These are phyloP conservation scores for Vandiemenella viatica DNA, from an alignment of 2,888 invertebrate genomes.

Conservation along the genomic window DNA sequence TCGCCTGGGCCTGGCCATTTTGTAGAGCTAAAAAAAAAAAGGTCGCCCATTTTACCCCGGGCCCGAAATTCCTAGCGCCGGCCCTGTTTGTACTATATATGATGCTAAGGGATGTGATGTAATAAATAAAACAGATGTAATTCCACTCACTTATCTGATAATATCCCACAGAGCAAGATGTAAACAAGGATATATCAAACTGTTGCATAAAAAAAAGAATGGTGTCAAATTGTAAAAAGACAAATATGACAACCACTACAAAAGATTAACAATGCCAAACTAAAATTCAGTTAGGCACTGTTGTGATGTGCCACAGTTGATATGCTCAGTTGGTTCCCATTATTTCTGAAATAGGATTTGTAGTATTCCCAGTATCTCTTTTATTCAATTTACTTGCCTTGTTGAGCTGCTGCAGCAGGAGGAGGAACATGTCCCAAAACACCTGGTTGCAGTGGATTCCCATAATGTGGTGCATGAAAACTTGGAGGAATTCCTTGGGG, in stretches of 20 bases:
- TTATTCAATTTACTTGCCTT: constrained; percentile 19
- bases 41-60: no score
- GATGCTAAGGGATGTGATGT: no score
- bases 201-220: no score
- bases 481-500: constrained; percentile 38
- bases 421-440: constrained; percentile 30
- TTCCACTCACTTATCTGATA: no score
- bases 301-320: neutral
- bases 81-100: no score
- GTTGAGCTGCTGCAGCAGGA: constrained; percentile 32
- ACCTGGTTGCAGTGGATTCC: constrained; percentile 24
- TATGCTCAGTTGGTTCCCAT: neutral
- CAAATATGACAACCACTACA: neutral
- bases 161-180: no score
- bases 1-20: no score
- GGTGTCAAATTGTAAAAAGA: neutral
- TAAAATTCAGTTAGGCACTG: no score
- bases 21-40: no score
- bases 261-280: neutral
- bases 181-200: no score
- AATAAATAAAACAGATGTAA: no score
- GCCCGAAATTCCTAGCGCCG: no score
- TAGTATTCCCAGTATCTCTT: neutral
- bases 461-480: constrained; percentile 25
- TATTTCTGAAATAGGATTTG: neutral